Evolutionary conservation across 2,888 invertebrate species (phyloP).

Genomic region (Epirrhoe tristata): DNA sequence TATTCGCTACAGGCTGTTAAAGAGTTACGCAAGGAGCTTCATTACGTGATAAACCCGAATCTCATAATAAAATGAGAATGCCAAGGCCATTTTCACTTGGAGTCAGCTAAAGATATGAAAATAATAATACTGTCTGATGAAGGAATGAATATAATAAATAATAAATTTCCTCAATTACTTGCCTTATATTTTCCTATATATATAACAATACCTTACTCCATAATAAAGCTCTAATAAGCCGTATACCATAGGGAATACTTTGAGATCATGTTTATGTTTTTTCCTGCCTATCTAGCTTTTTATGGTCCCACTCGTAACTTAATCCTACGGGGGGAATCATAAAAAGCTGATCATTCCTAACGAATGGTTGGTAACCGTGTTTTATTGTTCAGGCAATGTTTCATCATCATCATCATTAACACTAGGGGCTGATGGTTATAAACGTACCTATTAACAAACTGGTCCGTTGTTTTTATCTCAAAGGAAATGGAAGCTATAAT

Average conservation of each 20-base stretch:
- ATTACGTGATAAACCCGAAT: not conserved
- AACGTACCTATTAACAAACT: too few relatives aligned
- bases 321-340: not conserved
- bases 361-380: conserved; percentile 17
- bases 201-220: not conserved
- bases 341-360: conserved; percentile 23
- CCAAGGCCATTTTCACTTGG: not conserved
- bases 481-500: too few relatives aligned
- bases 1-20: not conserved
- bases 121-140: too few relatives aligned
- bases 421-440: too few relatives aligned
- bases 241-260: not conserved
- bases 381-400: not conserved
- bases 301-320: not conserved
- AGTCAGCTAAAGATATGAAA: not conserved
- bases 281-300: not conserved
- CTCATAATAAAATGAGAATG: not conserved
- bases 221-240: not conserved
- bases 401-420: not conserved
- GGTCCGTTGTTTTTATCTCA: too few relatives aligned
- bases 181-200: not conserved
- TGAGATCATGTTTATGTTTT: conserved; percentile 1
- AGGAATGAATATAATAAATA: not conserved
- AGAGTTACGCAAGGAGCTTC: not conserved
- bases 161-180: not conserved